phyloP scores from a whole-genome alignment of 1,140 invertebrate genomes.

The Drosophila willistoni region DNA sequence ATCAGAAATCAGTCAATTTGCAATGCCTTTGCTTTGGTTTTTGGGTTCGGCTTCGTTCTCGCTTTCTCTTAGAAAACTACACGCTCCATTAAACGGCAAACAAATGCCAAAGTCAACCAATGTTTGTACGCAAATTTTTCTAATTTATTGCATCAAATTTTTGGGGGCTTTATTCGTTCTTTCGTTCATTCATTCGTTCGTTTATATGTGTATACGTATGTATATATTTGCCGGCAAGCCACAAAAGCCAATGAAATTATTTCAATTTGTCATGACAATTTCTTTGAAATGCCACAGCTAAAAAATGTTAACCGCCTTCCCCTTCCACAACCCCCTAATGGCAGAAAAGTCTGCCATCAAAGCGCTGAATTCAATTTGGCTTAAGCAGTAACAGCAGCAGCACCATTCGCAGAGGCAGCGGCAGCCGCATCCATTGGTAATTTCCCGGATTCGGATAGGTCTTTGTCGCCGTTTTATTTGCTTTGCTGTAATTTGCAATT shows the following conservation, averaged over 20 bases:
- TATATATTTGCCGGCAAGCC: conserved; percentile 45
- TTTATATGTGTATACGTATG: not conserved
- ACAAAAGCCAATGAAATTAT: conserved; percentile 80
- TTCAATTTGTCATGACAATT: conserved; percentile 82
- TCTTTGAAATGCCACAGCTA: conserved; percentile 67
- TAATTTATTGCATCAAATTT: conserved; percentile 78
- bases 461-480: conserved; percentile 67
- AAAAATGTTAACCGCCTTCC: conserved; percentile 31
- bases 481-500: conserved; percentile 78
- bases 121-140: conserved; percentile 73
- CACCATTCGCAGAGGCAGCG: not conserved
- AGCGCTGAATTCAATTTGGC: conserved; percentile 76
- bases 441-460: conserved; percentile 54
- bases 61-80: conserved; percentile 29
- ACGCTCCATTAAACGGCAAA: conserved; percentile 75
- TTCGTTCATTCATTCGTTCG: not conserved
- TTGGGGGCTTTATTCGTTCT: conserved; percentile 41
- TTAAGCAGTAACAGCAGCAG: conserved; percentile 40
- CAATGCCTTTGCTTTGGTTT: conserved; percentile 33
- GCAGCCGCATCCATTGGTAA: conserved; percentile 50
- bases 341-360: conserved; percentile 45
- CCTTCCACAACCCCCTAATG: not conserved
- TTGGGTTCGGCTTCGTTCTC: too few species aligned
- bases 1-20: conserved; percentile 75
- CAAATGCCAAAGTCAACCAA: conserved; percentile 53